Base-by-base conservation (phyloP, 2,797 vertebrate genomes). In the Poecilia gillii region DNA sequence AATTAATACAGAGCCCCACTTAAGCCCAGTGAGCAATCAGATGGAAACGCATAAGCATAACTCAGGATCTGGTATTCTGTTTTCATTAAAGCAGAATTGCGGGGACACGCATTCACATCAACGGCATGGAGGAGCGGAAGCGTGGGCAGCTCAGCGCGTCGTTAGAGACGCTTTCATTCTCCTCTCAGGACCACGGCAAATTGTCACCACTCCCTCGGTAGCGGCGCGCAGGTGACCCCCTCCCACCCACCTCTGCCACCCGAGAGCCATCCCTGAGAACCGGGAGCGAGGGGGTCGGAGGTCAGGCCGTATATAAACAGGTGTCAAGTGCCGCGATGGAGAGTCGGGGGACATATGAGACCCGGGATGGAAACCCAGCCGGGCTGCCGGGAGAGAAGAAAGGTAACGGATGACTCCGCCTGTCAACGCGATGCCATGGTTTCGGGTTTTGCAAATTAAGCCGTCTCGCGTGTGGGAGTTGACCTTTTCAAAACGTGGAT, bases 301-400 rank as follows among this genome's bases (percentile, higher is more conserved):
- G 84, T 90, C 70, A 49, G 3, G 23, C 33, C 2, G n/a, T 76
- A 76, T 91, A 89, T 90, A 90, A 92, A 92, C 87, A 89, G 79
- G 79, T 88, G 91, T 91, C 91, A 92, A 88, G 85, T 83, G 79
- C 62, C 55, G 59, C 90, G 89, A 92, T 90, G 87, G 86, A 92
- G 43, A 85, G 77, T 77, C 39, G 1, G 76, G 49, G 77, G 90
- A 87, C 83, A 91, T 41, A 9, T 81, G 89, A 93, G 81, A 81
- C 87, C 87, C 33, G 68, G 45, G 57, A 73, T 86, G 83, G 84
- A 83, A 90, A 72, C 82, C 43, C n/a, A 36, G 75, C 49, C 83
- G 46, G 72, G 28, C 72, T 46, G 70, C 74, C 36, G 33, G 23
- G 70, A 28, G 23, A 41, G 45, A 75, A 59, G 53, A 64, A 80